Conservation (phyloP, 2,113 vertebrate species). For the Seriola rivoliana region DNA sequence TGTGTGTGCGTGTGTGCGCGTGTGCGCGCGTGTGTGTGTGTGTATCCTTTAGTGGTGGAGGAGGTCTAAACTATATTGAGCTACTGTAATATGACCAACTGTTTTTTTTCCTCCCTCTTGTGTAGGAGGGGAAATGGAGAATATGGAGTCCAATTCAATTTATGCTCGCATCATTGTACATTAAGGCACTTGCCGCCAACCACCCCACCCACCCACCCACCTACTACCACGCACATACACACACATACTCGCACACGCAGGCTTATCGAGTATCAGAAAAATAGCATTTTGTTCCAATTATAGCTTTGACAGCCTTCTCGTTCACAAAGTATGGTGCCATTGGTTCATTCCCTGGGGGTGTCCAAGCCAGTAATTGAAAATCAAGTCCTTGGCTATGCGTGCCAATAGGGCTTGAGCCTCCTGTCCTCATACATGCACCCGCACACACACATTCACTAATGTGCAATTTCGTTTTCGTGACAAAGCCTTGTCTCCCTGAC, state of each 20-base stretch:
- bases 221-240: background rate
- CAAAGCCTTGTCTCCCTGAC: slow-evolving; percentile 49
- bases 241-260: background rate
- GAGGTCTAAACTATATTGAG: slow-evolving; percentile 71
- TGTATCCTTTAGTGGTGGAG: slow-evolving; percentile 56
- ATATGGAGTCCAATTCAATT: slow-evolving; percentile 65
- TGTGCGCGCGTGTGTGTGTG: slow-evolving; percentile 19
- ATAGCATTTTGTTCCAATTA: slow-evolving; percentile 64
- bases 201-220: slow-evolving; percentile 2
- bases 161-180: slow-evolving; percentile 48
- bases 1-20: slow-evolving; percentile 21
- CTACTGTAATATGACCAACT: slow-evolving; percentile 66
- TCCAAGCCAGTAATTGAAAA: slow-evolving; percentile 80
- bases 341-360: slow-evolving; percentile 44
- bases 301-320: slow-evolving; percentile 51
- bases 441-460: slow-evolving; percentile 42
- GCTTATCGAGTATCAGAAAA: slow-evolving; percentile 34
- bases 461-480: slow-evolving; percentile 64
- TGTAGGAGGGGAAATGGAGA: slow-evolving; percentile 73
- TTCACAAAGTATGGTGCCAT: slow-evolving; percentile 25
- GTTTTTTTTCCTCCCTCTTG: slow-evolving; percentile 50
- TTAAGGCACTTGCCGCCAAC: slow-evolving; percentile 49
- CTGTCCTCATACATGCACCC: slow-evolving; percentile 26
- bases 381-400: slow-evolving; percentile 54
- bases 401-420: slow-evolving; percentile 46